phyloP scores from a whole-genome alignment of 1,140 invertebrate genomes.

The Zelostemma sp. region DNA sequence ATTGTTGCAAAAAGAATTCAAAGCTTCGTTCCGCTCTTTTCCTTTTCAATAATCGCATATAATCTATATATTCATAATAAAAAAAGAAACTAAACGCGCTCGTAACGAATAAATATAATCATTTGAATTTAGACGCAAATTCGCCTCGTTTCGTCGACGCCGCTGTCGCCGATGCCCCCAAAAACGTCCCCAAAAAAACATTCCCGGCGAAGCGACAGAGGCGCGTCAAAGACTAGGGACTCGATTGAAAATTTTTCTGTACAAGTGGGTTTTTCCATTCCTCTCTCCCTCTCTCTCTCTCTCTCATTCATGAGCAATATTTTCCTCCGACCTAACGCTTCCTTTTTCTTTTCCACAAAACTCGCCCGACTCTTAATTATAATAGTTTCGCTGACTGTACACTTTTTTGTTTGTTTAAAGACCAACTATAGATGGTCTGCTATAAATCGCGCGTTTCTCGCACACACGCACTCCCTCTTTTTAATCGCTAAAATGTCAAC shows the following conservation, averaged over 20 bases:
- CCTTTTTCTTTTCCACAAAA: conserved; percentile 42
- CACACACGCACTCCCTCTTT: conserved; percentile 46
- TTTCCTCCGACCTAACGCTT: conserved; percentile 23
- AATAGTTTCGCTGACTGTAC: conserved; percentile 72
- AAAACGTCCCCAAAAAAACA: background rate
- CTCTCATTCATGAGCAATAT: conserved; percentile 58
- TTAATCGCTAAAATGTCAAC: too few species aligned
- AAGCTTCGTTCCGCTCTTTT: background rate
- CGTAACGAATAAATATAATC: conserved; percentile 57
- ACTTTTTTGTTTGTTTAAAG: conserved; percentile 61
- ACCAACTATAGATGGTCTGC: conserved; percentile 70
- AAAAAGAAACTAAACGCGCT: conserved; percentile 41
- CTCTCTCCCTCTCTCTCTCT: conserved; percentile 22
- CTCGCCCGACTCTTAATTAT: conserved; percentile 69
- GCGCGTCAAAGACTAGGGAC: too few species aligned
- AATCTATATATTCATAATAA: conserved; percentile 8
- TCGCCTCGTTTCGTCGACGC: conserved; percentile 13
- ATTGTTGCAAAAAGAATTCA: conserved; percentile 16
- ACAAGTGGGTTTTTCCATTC: conserved; percentile 63
- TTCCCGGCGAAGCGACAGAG: too few species aligned
- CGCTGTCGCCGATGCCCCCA: too few species aligned
- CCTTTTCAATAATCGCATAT: conserved; percentile 21
- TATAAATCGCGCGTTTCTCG: conserved; percentile 55
- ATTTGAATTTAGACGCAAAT: conserved; percentile 57
- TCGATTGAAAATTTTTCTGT: conserved; percentile 53